Evolutionary conservation across 2,797 vertebrate genomes (phyloP).

Genomic region (Onychomys torridus): DNA sequence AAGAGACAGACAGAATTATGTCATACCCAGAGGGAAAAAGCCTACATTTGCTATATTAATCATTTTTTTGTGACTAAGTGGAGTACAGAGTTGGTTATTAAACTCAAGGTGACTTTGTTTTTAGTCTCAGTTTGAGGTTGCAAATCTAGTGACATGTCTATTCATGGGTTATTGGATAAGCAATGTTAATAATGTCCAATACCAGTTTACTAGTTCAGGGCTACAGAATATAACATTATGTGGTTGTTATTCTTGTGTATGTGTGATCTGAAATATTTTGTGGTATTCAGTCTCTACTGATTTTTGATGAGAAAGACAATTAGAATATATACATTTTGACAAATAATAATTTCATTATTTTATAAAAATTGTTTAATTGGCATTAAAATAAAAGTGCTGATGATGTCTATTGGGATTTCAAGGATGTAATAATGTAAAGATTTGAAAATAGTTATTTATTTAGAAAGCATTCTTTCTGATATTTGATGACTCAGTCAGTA

Average conservation of each 20-base stretch:
- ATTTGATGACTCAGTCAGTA: slow-evolving; percentile 14
- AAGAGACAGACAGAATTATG: slow-evolving; percentile 81
- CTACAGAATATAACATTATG: slow-evolving; percentile 44
- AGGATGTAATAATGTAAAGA: not conserved
- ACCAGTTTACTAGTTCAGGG: not conserved
- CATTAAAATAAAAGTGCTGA: not conserved
- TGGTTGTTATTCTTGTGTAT: not conserved
- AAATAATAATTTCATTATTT: not conserved
- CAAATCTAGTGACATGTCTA: slow-evolving; percentile 22
- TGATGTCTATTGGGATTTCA: not conserved
- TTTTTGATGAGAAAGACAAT: not conserved
- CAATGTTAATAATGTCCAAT: slow-evolving; percentile 15
- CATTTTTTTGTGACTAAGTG: slow-evolving; percentile 72
- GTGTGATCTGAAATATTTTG: slow-evolving; percentile 4
- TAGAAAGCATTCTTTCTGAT: not conserved
- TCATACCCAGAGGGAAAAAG: slow-evolving; percentile 77
- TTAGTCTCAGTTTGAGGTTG: slow-evolving; percentile 14
- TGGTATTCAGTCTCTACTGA: not conserved
- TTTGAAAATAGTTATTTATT: slow-evolving; percentile 25
- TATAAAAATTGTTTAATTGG: not conserved
- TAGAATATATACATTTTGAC: not conserved
- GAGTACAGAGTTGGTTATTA: slow-evolving; percentile 44
- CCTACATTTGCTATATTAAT: slow-evolving; percentile 75
- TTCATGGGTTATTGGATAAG: not conserved
- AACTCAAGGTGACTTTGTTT: not conserved